Evolutionary conservation across 2,113 vertebrate genomes (phyloP).

Genomic region (Thymallus thymallus): DNA sequence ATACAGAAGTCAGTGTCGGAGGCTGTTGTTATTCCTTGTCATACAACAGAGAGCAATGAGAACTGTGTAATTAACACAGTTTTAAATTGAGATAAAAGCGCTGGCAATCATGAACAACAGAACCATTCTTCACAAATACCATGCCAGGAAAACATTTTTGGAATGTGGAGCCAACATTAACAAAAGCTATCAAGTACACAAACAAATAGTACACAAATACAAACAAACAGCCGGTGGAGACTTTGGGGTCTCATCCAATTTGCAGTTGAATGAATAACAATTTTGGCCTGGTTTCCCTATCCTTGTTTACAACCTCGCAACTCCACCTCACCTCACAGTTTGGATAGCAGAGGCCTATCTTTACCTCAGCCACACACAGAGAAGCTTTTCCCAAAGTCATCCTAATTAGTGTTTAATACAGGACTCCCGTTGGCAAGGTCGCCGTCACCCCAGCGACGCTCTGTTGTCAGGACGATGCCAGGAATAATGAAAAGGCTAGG

Average conservation of each 20-base stretch:
- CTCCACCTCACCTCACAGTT: neutral
- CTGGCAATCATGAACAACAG: neutral
- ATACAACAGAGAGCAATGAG: conserved; percentile 5
- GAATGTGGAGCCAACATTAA: no score
- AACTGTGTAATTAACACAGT: neutral
- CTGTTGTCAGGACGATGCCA: conserved; percentile 30
- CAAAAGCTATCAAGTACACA: no score
- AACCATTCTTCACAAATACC: neutral
- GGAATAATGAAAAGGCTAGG: conserved; percentile 49
- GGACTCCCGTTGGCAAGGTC: conserved; percentile 44
- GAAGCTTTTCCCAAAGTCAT: conserved; percentile 30
- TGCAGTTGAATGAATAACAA: no score
- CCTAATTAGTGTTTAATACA: conserved; percentile 48
- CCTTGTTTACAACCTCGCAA: neutral
- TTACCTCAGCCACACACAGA: neutral
- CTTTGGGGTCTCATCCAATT: no score
- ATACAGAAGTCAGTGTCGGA: no score
- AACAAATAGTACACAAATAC: no score
- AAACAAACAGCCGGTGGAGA: no score
- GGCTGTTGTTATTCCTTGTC: neutral
- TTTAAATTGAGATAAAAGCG: neutral
- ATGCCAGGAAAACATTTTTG: no score
- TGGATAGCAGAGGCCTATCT: neutral
- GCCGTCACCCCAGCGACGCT: conserved; percentile 15
- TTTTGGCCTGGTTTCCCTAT: neutral